These are phyloP conservation scores for Saccopteryx bilineata DNA, from an alignment of 2,113 vertebrate genomes.

Conservation along the genomic window DNA sequence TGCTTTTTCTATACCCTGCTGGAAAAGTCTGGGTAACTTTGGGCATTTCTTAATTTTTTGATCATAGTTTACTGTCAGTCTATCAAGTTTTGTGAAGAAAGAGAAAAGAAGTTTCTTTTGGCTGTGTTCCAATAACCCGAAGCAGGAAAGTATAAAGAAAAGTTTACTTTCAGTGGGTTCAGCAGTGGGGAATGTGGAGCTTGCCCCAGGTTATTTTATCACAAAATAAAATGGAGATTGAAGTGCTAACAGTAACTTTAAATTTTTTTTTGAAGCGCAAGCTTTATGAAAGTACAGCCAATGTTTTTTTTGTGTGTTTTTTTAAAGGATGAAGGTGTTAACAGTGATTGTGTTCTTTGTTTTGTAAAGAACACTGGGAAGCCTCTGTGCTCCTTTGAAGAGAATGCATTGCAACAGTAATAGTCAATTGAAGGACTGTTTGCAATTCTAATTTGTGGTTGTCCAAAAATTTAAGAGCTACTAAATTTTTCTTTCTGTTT, in stretches of 20 bases:
- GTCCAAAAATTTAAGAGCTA: conserved; percentile 29
- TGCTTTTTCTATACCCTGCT: neutral
- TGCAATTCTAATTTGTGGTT: neutral
- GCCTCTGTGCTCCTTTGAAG: neutral
- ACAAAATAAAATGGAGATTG: neutral
- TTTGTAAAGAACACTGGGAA: neutral
- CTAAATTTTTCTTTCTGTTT: conserved; percentile 39
- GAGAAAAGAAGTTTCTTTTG: conserved; percentile 6
- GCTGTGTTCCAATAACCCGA: neutral
- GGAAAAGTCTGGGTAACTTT: conserved; percentile 1
- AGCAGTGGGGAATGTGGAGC: neutral
- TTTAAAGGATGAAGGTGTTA: conserved; percentile 9
- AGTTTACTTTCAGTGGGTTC: neutral
- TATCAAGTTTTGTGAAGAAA: conserved; percentile 38
- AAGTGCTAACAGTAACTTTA: neutral
- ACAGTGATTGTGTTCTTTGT: conserved; percentile 24
- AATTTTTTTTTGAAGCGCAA: conserved; percentile 27
- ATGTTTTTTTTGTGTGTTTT: neutral
- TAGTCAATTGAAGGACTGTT: neutral
- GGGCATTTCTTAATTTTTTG: conserved; percentile 42
- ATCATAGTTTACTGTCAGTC: neutral
- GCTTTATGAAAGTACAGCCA: neutral
- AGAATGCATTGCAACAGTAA: neutral
- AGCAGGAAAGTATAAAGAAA: neutral
- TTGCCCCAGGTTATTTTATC: conserved; percentile 7